A percentile compares a stretch with the other conserved stretches of the same genome.
Conservation (phyloP, 2,797 vertebrate genomes). For the Crypturellus tataupa region DNA sequence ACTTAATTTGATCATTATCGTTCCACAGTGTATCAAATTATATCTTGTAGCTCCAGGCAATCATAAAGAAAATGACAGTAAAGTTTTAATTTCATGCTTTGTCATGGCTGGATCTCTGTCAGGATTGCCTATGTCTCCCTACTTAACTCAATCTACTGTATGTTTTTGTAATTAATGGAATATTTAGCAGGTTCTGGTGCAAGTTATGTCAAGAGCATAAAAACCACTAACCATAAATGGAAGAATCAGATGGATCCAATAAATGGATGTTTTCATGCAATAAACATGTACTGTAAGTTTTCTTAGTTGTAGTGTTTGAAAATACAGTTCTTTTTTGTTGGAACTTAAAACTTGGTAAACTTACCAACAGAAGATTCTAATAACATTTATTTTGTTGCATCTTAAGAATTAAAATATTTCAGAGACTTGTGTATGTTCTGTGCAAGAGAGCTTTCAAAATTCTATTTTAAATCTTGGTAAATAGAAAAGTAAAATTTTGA, state of each 20-base stretch:
- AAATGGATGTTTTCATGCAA: constrained; percentile 79
- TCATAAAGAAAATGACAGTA: constrained; percentile 21
- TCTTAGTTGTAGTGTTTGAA: constrained; percentile 44
- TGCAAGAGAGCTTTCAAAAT: constrained; percentile 53
- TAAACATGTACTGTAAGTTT: constrained; percentile 77
- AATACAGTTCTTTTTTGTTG: constrained; percentile 44
- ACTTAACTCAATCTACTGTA: constrained; percentile 40
- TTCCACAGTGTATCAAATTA: background rate
- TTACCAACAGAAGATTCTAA: constrained; percentile 56
- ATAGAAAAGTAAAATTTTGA: constrained; percentile 50
- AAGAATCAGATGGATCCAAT: constrained; percentile 40
- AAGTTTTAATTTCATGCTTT: constrained; percentile 17
- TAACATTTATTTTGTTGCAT: constrained; percentile 52
- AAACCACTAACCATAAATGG: constrained; percentile 29
- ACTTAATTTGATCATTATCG: constrained; percentile 23
- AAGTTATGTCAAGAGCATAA: constrained; percentile 21
- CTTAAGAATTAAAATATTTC: constrained; percentile 32
- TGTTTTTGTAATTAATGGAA: constrained; percentile 55
- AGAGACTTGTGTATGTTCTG: constrained; percentile 35
- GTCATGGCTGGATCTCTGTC: constrained; percentile 10
- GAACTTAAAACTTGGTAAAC: constrained; percentile 13
- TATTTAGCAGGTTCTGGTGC: constrained; percentile 23
- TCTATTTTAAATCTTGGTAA: constrained; percentile 48
- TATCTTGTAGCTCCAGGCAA: background rate
- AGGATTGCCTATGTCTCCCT: constrained; percentile 17